Conservation (phyloP, 2,113 vertebrate species). For the human (Homo sapiens) region GRCh38 chr15:35325501-35326000, state of each 20-base stretch:
- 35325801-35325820: not conserved
- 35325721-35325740: not conserved
- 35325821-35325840: not conserved
- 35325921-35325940: not conserved
- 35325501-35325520: not conserved
- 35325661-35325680: not conserved
- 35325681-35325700: not conserved
- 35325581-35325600: not conserved
- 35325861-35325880: not conserved
- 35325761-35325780: not conserved
- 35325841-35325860: not conserved
- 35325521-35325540: conserved; percentile 19
- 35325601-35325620: not conserved
- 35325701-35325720: not conserved
- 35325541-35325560: not conserved
- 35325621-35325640: not conserved
- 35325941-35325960: not conserved
- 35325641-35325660: not conserved
- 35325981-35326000: not conserved
- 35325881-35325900: not conserved
- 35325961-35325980: not conserved
- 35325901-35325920: not conserved
- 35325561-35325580: not conserved
- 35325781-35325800: not conserved
- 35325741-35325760: conserved; percentile 1